Evolutionary conservation across 2,888 invertebrate genomes (phyloP).

Genomic region (Protodeltote pygarga): DNA sequence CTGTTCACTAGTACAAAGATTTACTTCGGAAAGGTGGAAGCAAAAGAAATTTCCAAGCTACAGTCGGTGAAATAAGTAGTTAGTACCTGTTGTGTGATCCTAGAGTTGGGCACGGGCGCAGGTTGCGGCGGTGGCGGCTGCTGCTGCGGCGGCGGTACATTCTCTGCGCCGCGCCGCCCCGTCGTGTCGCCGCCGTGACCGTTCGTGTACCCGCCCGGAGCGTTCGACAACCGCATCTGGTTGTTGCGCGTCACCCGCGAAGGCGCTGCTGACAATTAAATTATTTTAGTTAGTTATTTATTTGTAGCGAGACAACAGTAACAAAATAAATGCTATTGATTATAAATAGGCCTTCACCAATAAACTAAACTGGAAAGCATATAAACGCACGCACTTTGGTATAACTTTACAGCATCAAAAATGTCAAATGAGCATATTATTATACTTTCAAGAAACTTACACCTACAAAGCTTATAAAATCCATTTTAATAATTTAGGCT

Average conservation of each 20-base stretch:
- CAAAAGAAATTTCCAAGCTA: no score
- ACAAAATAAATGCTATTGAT: no score
- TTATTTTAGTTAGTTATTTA: neutral
- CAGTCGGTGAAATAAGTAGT: no score
- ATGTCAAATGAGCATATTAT: neutral
- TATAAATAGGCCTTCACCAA: no score
- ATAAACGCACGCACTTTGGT: no score
- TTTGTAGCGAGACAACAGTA: no score
- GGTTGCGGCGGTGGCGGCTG: slow-evolving; percentile 77
- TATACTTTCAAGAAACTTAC: slow-evolving; percentile 13
- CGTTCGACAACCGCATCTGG: slow-evolving; percentile 85
- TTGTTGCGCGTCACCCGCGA: slow-evolving; percentile 83
- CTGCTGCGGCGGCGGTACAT: slow-evolving; percentile 86
- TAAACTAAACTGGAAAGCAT: no score
- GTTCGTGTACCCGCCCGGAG: slow-evolving; percentile 84
- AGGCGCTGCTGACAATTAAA: slow-evolving; percentile 67
- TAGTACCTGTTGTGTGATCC: slow-evolving; percentile 84
- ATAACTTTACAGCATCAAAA: neutral
- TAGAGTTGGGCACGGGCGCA: slow-evolving; percentile 69
- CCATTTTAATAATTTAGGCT: slow-evolving; percentile 7
- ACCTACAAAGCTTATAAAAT: no score
- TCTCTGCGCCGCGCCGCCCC: slow-evolving; percentile 87
- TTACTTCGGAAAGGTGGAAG: no score
- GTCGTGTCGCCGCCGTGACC: slow-evolving; percentile 88
- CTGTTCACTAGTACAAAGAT: no score